Evolutionary conservation across 2,113 vertebrate species (phyloP), one percentile per base, ranked within the genome.

Genomic region (Anser cygnoides): DNA sequence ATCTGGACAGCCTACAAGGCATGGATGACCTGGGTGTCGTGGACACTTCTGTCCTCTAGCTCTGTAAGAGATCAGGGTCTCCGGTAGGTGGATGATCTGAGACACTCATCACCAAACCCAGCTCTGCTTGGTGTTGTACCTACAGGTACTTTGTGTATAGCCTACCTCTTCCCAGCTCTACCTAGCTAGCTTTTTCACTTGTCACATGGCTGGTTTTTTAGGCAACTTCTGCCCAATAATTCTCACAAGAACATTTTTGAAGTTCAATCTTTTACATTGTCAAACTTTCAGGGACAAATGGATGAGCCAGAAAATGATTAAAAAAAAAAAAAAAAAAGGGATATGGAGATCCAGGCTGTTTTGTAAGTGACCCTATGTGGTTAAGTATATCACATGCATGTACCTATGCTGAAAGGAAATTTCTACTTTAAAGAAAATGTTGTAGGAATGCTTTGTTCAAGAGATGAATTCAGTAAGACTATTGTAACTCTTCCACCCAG

Each of bases 161-260:
- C 85, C 85, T 94, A 82, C 84, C 75, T 97, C 94, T 88, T 92
- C 58, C 23, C 52, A 92, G 46, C 50, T 79, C 57, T 75, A 20
- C 49, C 25, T 84, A 87, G 77, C 4, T 50, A 37, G n/a, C 13
- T 83, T 39, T 76, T 91, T 73, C 55, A 46, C 15, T 57, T 88
- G 46, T 88, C 67, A 63, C 37, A 21, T 52, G 26, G 21, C 31
- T 71, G 43, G 4, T 50, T 67, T 76, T 70, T 74, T 55, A 67
- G n/a, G 37, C 16, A 43, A 74, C 33, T 57, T 86, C 37, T 68
- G 25, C 46, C 70, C 65, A 7, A 37, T 70, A 71, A 15, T 50
- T 90, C 73, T 78, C 62, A 90, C 16, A 31, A 66, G 63, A 92
- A 67, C 28, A 25, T 37, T 73, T 92, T 90, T 85, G 88, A 52